Conservation (phyloP, 2,888 invertebrate genomes). For the Oligia strigilis region DNA sequence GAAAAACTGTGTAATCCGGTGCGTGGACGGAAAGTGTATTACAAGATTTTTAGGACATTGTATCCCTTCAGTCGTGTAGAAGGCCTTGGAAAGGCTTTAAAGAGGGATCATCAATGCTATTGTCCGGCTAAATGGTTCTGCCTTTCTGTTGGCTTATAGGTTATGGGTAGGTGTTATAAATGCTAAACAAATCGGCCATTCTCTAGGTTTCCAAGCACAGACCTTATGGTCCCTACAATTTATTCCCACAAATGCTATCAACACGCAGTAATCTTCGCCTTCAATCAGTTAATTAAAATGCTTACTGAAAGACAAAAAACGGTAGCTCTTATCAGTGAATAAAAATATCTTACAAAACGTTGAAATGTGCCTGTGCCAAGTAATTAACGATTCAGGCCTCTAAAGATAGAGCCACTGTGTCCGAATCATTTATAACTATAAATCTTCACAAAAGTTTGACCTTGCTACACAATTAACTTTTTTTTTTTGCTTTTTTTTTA, state of each 20-base stretch:
- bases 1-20: conserved; percentile 47
- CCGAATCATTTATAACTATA: conserved; percentile 45
- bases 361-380: conserved; percentile 25
- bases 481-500: conserved; percentile 1
- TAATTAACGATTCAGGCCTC: conserved; percentile 32
- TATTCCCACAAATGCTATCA: conserved; percentile 9
- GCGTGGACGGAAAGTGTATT: conserved; percentile 52
- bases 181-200: conserved; percentile 4
- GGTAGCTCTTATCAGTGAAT: conserved; percentile 19
- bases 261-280: neutral
- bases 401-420: conserved; percentile 21
- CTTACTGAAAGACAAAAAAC: neutral
- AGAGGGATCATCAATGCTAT: conserved; percentile 29
- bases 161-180: neutral
- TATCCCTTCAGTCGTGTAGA: neutral
- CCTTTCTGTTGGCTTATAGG: conserved; percentile 18
- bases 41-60: conserved; percentile 31
- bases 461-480: conserved; percentile 15
- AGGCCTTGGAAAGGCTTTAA: conserved; percentile 1
- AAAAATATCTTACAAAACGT: conserved; percentile 18
- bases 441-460: conserved; percentile 38
- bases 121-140: conserved; percentile 28
- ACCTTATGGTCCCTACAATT: neutral
- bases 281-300: conserved; percentile 2
- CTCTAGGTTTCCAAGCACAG: neutral